Percentiles rank a stretch among this genome's conserved stretches.
Conservation (phyloP, 2,113 vertebrate species). For the Zosterops hypoxanthus region DNA sequence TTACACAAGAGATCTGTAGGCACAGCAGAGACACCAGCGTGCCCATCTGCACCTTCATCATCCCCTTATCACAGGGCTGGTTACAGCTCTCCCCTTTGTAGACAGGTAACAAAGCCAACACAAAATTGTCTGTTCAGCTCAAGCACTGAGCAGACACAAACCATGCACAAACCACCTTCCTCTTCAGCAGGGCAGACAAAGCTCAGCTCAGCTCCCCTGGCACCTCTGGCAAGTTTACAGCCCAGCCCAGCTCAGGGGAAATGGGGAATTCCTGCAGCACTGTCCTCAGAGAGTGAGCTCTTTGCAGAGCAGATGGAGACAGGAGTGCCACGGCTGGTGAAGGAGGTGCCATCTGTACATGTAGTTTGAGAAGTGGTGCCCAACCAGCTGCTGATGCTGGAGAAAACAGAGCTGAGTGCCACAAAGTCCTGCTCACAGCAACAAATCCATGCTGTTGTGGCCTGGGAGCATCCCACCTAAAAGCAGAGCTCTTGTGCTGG, state of each 20-base stretch:
- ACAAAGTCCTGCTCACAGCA: accelerated
- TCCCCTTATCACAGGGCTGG: neutral
- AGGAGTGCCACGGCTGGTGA: neutral
- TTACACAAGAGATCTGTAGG: neutral
- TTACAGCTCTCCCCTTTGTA: neutral
- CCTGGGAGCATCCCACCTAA: neutral
- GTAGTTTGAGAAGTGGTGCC: neutral
- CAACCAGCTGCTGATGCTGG: neutral
- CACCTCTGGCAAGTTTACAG: neutral
- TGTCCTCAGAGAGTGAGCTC: neutral
- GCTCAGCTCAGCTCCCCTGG: neutral
- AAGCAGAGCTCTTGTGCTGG: neutral
- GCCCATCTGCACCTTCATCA: neutral
- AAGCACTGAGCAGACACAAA: neutral
- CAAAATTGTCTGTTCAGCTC: neutral
- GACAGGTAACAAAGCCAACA: neutral
- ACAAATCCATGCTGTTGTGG: neutral
- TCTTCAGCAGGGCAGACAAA: neutral
- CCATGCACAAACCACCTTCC: neutral
- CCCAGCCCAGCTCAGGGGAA: neutral
- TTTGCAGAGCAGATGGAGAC: neutral
- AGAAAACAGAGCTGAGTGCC: neutral
- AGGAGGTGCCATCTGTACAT: neutral
- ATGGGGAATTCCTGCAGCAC: neutral
- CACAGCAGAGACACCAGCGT: neutral